Evolutionary conservation across 1,140 invertebrate genomes (phyloP), one percentile per base, ranked within the genome.

Genomic region (Micrasema longulum): DNA sequence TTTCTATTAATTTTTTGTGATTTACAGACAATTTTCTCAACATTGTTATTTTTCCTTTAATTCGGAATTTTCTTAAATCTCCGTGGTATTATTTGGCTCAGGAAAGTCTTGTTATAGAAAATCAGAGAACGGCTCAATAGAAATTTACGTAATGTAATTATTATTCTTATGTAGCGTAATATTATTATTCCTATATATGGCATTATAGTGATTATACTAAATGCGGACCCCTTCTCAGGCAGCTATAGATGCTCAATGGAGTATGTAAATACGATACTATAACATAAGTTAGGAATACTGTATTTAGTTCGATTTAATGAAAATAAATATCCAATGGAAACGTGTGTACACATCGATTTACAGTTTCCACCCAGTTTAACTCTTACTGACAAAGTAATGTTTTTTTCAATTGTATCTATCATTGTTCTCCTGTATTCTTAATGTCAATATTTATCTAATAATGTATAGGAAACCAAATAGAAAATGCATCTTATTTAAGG

Each of bases 191-290:
- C 36, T 4, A 36, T 38, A 12, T 47, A 66, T 55, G 63, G 70
- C 70, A 72, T 72, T 72, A 50, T 71, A 53, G 70, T 72, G 23
- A 47, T n/a, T 6, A 60, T 43, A 75, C 53, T 60, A 67, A 70
- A 71, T 70, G 67, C 53, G 41, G 52, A 76, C 70, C 74, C 74
- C 74, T 76, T 76, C 74, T 68, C 53, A 72, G 74, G 74, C 74
- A 76, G 74, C 74, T 76, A 76, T 76, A 76, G 71, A 62, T 60
- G 52, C 74, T 76, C 74, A 70, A 38, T 65, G 74, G 74, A 76
- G 67, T 67, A 68, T 76, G 74, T 76, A 76, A 65, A 76, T 76
- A 76, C 23, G 26, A 31, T 31, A 7, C 26, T 31, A 57, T 2
- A 31, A 31, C 26, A 31, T 31, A 31, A 31, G 26, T 31, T 31